These are phyloP conservation scores for Daphoenositta chrysoptera DNA, from an alignment of 2,113 vertebrate species.

Conservation along the genomic window DNA sequence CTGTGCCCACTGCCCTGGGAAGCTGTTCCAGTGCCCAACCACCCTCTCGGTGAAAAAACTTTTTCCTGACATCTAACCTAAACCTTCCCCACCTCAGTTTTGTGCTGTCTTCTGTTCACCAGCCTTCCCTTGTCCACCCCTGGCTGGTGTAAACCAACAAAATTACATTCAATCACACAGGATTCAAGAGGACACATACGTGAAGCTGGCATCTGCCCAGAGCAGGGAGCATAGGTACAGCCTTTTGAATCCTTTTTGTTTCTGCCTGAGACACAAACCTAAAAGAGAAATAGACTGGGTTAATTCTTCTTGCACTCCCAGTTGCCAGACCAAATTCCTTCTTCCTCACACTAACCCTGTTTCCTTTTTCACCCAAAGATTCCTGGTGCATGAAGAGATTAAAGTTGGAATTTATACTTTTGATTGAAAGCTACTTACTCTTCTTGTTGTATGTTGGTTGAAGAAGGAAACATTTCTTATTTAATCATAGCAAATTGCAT, in stretches of 20 bases:
- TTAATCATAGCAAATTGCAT: slow-evolving; percentile 1
- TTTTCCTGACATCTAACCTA: neutral
- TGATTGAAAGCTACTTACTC: neutral
- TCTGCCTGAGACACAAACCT: neutral
- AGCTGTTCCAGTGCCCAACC: neutral
- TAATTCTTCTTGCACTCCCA: neutral
- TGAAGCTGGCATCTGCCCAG: neutral
- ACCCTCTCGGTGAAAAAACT: neutral
- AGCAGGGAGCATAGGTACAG: accelerated
- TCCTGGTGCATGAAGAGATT: neutral
- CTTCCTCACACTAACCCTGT: neutral
- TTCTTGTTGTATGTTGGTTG: neutral
- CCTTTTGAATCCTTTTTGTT: neutral
- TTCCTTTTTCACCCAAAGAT: neutral
- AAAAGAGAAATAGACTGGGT: neutral
- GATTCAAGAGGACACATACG: neutral
- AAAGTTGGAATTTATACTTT: neutral
- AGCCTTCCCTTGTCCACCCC: neutral
- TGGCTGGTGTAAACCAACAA: neutral
- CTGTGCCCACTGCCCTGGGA: neutral
- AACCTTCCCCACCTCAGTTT: neutral
- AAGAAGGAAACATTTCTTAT: neutral
- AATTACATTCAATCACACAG: neutral
- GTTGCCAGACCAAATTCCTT: neutral
- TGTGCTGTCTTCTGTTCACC: neutral